Evolutionary conservation across 1,140 invertebrate genomes (phyloP), one percentile per base, ranked within the genome.

Genomic region (Tetragonula clypearis): DNA sequence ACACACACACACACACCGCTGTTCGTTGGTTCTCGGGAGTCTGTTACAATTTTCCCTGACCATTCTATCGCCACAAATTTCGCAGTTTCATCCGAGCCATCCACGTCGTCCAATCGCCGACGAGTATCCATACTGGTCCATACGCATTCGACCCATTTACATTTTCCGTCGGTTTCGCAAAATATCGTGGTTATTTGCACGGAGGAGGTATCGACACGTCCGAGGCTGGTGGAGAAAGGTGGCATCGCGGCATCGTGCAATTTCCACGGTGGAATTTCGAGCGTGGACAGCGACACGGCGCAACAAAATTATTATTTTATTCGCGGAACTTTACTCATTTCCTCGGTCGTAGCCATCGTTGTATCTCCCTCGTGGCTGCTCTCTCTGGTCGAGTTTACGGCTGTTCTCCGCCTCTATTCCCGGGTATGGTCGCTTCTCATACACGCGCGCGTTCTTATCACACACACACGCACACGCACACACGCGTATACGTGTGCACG

Each of bases 261-360:
- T 62, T 78, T 79, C 35, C 19, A 30, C 15, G 14, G 30, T 26
- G 56, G 30, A 84, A 78, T 84, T 84, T 79, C 35, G 49, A 62
- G 30, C 85, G 78, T 74, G 82, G 80, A 82, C 81, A 74, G 71
- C 23, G 41, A 49, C 73, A 74, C 35, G 87, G 80, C 30, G 86
- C 73, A 84, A 90, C 84, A 87, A 90, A 89, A 89, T 89, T 86
- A 87, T 91, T 88, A 88, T 85, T 82, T 76, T 49, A 82, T 86
- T 77, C 58, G 55, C 19, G 65, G 62, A 82, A 78, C 84, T 71
- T 77, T 62, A 81, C 56, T 82, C 80, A 75, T 86, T 86, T 84
- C 80, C 77, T 79, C 75, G 85, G 68, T 83, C 78, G 72, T 87
- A 82, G 81, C 85, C 87, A 87, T 90, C 85, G 71, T 82, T 85